A percentile compares a stretch with the other conserved stretches of the same genome.
These are phyloP conservation scores for Ornithorhynchus anatinus DNA, from an alignment of 2,113 vertebrate species.

Conservation along the genomic window DNA sequence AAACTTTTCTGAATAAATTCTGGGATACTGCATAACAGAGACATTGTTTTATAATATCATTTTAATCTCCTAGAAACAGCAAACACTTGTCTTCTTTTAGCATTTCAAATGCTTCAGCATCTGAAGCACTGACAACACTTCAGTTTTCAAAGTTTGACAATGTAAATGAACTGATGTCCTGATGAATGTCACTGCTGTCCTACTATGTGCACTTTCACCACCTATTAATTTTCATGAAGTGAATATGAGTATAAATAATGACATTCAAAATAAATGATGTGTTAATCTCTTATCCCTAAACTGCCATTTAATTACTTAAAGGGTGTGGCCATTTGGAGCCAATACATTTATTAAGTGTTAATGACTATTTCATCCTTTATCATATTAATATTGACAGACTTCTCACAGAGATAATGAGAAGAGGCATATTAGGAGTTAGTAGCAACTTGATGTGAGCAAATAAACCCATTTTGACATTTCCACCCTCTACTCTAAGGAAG, in stretches of 20 bases:
- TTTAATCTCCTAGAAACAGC: background rate
- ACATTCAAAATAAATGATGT: slow-evolving; percentile 47
- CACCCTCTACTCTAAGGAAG: slow-evolving; percentile 10
- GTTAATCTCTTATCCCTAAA: slow-evolving; percentile 45
- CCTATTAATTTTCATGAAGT: slow-evolving; percentile 39
- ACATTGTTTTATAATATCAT: no score
- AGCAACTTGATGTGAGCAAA: slow-evolving; percentile 32
- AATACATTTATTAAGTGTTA: slow-evolving; percentile 43
- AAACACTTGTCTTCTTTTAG: background rate
- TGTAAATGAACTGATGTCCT: background rate
- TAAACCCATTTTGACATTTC: slow-evolving; percentile 42
- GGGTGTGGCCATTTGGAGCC: slow-evolving; percentile 35
- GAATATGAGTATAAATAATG: slow-evolving; percentile 44
- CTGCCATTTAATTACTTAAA: slow-evolving; percentile 49
- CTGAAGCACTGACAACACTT: background rate
- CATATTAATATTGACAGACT: slow-evolving; percentile 67
- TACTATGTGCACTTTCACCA: background rate
- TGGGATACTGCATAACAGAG: no score
- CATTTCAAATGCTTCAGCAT: background rate
- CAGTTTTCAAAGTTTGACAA: background rate
- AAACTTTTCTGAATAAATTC: no score
- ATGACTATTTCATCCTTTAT: slow-evolving; percentile 53
- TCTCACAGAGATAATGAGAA: slow-evolving; percentile 51
- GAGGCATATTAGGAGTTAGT: slow-evolving; percentile 47
- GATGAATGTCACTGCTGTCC: background rate